Conservation (phyloP, 1,140 invertebrate species). For the Psix sp. region DNA sequence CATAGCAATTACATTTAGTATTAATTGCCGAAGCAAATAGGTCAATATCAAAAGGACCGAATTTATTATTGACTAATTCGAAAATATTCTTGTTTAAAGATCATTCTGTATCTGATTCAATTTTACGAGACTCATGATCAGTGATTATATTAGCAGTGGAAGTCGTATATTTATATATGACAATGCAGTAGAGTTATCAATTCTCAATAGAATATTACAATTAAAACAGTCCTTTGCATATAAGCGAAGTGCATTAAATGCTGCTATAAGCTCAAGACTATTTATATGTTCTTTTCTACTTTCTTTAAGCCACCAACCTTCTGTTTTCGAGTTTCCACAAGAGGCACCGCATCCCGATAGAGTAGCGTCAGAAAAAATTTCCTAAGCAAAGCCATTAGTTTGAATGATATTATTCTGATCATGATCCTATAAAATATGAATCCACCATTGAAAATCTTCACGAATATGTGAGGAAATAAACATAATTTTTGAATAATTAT, state of each 20-base stretch:
- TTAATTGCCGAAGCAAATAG: constrained; percentile 52
- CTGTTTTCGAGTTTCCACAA: not conserved
- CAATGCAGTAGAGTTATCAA: constrained; percentile 1
- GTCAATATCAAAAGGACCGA: constrained; percentile 44
- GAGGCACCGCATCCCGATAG: not conserved
- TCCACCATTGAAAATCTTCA: not conserved
- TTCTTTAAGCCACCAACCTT: not conserved
- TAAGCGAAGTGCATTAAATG: not conserved
- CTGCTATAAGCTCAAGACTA: not conserved
- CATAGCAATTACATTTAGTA: constrained; percentile 45
- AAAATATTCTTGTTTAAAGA: constrained; percentile 16
- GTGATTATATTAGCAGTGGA: not conserved
- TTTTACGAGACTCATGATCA: not conserved
- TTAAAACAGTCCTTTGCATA: not conserved
- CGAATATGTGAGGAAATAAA: not conserved
- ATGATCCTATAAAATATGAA: not conserved
- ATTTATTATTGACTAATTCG: constrained; percentile 37
- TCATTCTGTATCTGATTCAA: constrained; percentile 16
- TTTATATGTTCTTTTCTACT: not conserved
- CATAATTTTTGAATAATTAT: not conserved
- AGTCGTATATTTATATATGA: constrained; percentile 2
- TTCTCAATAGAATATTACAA: not conserved
- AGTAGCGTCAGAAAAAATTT: not conserved
- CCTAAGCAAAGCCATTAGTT: not conserved
- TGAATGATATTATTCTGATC: not conserved